Evolutionary conservation across 2,113 vertebrate genomes (phyloP).

Genomic region (Nannospalax galili): DNA sequence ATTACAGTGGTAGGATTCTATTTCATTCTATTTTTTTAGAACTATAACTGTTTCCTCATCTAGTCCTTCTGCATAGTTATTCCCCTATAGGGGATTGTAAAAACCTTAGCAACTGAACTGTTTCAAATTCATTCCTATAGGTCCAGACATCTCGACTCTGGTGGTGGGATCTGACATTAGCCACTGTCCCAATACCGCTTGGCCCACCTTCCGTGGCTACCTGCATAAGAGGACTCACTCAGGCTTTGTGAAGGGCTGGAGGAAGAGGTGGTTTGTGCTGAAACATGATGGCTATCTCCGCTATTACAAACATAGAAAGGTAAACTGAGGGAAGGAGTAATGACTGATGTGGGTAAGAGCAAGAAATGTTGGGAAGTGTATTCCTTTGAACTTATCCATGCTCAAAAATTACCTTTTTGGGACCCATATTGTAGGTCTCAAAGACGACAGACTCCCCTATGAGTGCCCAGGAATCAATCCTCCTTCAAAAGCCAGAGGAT

Average conservation of each 20-base stretch:
- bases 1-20: background rate
- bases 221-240: conserved; percentile 93
- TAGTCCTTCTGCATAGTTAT: background rate
- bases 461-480: conserved; percentile 23
- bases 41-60: background rate
- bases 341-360: background rate
- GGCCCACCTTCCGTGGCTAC: conserved; percentile 92
- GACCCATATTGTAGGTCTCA: background rate
- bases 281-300: conserved; percentile 91
- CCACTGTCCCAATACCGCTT: conserved; percentile 89
- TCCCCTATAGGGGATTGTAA: background rate
- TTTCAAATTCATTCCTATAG: conserved; percentile 79
- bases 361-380: background rate
- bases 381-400: too few species aligned
- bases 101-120: background rate
- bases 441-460: background rate
- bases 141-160: conserved; percentile 91
- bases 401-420: background rate
- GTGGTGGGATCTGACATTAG: conserved; percentile 94
- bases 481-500: conserved; percentile 22
- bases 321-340: conserved; percentile 73
- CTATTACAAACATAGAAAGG: conserved; percentile 94
- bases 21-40: background rate
- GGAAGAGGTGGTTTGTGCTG: conserved; percentile 96
- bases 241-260: conserved; percentile 93